Conservation (phyloP, 53 echinoderm and acorn worm genomes). For the Holothuria leucospilota region DNA sequence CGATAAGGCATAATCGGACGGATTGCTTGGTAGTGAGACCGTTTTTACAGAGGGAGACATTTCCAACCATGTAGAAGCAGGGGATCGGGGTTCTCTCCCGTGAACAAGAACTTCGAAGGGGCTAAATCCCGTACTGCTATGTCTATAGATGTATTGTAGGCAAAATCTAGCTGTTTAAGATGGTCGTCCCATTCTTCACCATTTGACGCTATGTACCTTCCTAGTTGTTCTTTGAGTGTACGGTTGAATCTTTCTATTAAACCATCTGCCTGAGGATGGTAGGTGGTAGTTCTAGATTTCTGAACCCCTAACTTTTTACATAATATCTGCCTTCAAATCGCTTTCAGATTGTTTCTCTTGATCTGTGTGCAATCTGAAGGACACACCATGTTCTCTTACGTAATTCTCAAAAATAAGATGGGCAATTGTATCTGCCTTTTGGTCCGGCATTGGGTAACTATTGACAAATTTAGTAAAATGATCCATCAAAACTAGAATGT, state of each 20-base stretch:
- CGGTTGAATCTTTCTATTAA: constrained; percentile 40
- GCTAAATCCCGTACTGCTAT: neutral
- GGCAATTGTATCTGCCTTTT: constrained; percentile 61
- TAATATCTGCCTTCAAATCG: constrained; percentile 17
- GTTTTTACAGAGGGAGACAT: neutral
- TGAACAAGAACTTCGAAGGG: neutral
- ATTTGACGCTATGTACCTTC: neutral
- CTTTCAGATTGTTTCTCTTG: constrained; percentile 65
- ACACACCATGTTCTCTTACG: constrained; percentile 61
- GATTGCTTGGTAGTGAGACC: too few species aligned
- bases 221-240: constrained; percentile 47
- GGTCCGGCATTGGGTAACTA: constrained; percentile 52
- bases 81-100: constrained; percentile 5
- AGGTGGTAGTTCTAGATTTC: constrained; percentile 51
- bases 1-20: neutral
- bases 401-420: constrained; percentile 56
- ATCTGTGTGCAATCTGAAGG: constrained; percentile 64
- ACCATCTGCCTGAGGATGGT: too few species aligned
- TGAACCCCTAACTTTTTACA: constrained; percentile 56
- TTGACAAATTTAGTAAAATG: constrained; percentile 70
- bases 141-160: neutral
- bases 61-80: constrained; percentile 9
- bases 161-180: neutral
- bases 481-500: constrained; percentile 64
- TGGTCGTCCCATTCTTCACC: neutral